Base-by-base conservation (phyloP, 1,140 invertebrate genomes). In the Polypedilum pembai region DNA sequence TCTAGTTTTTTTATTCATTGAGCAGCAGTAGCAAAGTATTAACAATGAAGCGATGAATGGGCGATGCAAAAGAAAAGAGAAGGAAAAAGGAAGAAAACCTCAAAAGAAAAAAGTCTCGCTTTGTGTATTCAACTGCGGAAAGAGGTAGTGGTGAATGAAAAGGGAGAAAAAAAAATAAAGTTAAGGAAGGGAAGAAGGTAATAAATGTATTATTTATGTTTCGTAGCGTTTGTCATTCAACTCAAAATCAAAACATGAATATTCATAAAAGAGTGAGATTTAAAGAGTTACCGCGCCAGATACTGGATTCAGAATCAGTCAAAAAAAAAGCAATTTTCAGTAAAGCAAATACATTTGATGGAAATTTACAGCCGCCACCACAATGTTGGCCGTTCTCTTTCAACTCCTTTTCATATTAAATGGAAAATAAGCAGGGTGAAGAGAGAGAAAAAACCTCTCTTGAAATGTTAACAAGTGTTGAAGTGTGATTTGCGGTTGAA, bases 161-260 rank as follows among this genome's bases (percentile, higher is more conserved):
- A 15, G n/a, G n/a, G 45, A 56, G 45, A 15, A 45, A n/a, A n/a
- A n/a, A n/a, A n/a, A n/a, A 3, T 33, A 33, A 33, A 33, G 24
- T 33, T 33, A 56, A 4, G 45, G 45, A 56, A 45, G 41, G 41
- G 8, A 45, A 18, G 20, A 69, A 18, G 65, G 65, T 69, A 69
- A 69, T 69, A 69, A 69, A 69, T 69, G 65, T 69, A 69, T 69
- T 69, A 69, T 69, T 69, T 69, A 69, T 69, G 45, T 56, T 12
- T 69, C 8, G 20, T 20, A 21, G 65, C 65, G 20, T 69, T 69
- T 69, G 65, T 69, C 65, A 69, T 21, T 69, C 17, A 21, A 66
- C 8, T 1, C 1, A 33, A 33, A 33, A 56, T 69, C 65, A 21
- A 20, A 69, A 69, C 3, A 69, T 69, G 65, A 69, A 69, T 69